Evolutionary conservation across 2,113 vertebrate genomes (phyloP).

Genomic region (Plectropomus leopardus): DNA sequence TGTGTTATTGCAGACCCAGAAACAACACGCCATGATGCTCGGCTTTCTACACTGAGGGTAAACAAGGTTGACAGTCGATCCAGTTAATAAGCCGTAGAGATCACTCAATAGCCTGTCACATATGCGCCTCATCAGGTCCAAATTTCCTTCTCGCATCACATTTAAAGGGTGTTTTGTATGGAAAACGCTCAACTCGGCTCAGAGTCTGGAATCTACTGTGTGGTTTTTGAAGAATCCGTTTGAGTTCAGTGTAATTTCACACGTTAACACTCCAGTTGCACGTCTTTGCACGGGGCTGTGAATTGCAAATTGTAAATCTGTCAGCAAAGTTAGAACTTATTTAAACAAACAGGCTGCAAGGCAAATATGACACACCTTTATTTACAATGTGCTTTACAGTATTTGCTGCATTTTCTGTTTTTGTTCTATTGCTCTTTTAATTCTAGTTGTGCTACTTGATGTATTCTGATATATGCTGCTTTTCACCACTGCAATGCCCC

Average conservation of each 20-base stretch:
- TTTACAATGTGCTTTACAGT: neutral
- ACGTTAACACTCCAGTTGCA: neutral
- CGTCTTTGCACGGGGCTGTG: neutral
- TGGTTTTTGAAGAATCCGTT: conserved; percentile 13
- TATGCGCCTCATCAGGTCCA: neutral
- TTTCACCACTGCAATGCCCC: neutral
- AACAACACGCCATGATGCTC: neutral
- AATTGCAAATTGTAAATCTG: conserved; percentile 24
- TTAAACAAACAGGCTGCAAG: neutral
- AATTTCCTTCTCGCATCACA: neutral
- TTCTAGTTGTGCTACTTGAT: neutral
- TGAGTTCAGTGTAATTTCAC: conserved; percentile 6
- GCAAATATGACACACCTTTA: neutral
- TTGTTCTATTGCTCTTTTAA: neutral
- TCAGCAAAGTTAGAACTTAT: conserved; percentile 2
- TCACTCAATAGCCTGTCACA: conserved; percentile 5
- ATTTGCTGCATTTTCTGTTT: neutral
- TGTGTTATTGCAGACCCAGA: neutral
- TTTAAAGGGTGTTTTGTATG: conserved; percentile 8
- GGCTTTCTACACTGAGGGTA: neutral
- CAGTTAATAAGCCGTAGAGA: neutral
- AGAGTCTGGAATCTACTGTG: conserved; percentile 4
- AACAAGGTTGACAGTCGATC: neutral
- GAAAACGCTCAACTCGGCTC: neutral
- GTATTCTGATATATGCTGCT: neutral